Conservation (phyloP, 2,113 vertebrate species). For the Anser cygnoides region DNA sequence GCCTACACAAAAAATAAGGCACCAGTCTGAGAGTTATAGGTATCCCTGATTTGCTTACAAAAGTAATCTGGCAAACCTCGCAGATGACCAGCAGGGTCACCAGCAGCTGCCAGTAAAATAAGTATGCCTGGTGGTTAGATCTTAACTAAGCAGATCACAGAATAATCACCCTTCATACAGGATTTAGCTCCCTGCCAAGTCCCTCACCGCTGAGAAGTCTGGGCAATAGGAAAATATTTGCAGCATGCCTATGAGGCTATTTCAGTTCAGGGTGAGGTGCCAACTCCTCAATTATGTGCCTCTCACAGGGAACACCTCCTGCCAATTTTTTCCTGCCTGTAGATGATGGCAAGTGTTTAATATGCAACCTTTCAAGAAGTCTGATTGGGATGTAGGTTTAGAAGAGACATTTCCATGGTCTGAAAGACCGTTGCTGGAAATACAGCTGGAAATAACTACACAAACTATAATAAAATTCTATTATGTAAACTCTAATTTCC, state of each 20-base stretch:
- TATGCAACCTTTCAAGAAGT: background rate
- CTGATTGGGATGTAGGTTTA: background rate
- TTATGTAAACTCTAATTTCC: background rate
- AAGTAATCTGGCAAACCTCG: background rate
- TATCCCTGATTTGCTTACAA: background rate
- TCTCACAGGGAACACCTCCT: background rate
- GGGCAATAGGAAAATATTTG: slow-evolving; percentile 21
- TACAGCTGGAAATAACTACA: background rate
- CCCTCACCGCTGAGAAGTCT: background rate
- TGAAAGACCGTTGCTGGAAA: background rate
- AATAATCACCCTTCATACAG: background rate
- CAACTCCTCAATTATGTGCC: background rate
- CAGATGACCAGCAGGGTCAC: background rate
- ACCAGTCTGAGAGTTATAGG: background rate
- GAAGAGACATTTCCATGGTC: background rate
- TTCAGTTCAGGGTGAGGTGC: slow-evolving; percentile 23
- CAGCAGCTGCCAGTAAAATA: slow-evolving; percentile 11
- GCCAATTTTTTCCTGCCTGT: background rate
- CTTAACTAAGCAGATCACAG: background rate
- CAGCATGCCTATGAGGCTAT: slow-evolving; percentile 17
- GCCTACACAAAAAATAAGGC: background rate
- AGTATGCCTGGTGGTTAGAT: background rate
- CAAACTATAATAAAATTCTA: background rate
- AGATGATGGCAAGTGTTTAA: background rate
- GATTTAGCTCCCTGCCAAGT: background rate